Evolutionary conservation across 2,888 invertebrate genomes (phyloP).

Genomic region (Ectemnius lituratus): DNA sequence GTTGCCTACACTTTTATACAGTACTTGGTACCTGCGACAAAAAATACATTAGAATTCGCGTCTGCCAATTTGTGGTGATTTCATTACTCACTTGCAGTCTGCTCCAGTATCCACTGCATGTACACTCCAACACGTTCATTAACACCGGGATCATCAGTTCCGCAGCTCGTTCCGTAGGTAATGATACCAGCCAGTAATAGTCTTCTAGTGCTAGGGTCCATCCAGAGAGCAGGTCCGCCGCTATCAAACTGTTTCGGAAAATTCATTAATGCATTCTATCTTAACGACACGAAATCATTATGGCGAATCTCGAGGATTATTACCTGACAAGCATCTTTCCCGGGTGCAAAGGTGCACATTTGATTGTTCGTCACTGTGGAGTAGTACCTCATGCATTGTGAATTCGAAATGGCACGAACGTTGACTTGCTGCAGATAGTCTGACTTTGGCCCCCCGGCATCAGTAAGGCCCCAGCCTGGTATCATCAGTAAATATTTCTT

Average conservation of each 20-base stretch:
- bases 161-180: conserved; percentile 81
- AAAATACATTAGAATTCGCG: too few relatives aligned
- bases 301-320: background rate
- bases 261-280: too few relatives aligned
- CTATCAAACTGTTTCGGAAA: conserved; percentile 65
- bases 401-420: conserved; percentile 79
- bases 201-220: conserved; percentile 74
- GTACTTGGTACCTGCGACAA: too few relatives aligned
- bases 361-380: conserved; percentile 54
- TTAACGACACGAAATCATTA: too few relatives aligned
- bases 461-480: conserved; percentile 82
- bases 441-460: conserved; percentile 79
- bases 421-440: conserved; percentile 79
- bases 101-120: conserved; percentile 80
- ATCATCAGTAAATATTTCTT: conserved; percentile 5
- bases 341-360: conserved; percentile 80
- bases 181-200: conserved; percentile 79
- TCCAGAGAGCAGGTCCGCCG: conserved; percentile 81
- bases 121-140: conserved; percentile 80
- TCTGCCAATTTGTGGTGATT: too few relatives aligned
- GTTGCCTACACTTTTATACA: too few relatives aligned
- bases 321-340: conserved; percentile 83
- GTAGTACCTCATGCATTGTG: conserved; percentile 75
- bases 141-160: conserved; percentile 78
- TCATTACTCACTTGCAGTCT: too few relatives aligned